Conservation (phyloP, 2,113 vertebrate genomes). For the Cisticola juncidis region DNA sequence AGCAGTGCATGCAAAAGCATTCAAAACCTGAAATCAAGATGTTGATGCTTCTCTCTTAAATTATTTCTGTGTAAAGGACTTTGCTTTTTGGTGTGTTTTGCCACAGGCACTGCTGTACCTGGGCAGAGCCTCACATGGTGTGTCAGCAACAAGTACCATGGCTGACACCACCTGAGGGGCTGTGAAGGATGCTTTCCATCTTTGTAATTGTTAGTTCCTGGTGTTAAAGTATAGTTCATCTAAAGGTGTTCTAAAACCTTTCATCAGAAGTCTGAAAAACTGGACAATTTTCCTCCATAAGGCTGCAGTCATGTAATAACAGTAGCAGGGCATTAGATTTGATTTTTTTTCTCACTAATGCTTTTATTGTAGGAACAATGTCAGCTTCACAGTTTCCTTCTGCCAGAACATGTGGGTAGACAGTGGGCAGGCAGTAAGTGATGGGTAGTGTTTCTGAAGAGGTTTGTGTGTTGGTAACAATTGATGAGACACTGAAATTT, state of each 20-base stretch:
- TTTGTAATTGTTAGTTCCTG: background rate
- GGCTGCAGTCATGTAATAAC: background rate
- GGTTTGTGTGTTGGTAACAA: background rate
- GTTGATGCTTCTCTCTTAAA: background rate
- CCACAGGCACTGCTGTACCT: background rate
- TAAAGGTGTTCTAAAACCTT: background rate
- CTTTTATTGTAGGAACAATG: background rate
- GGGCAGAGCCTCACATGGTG: background rate
- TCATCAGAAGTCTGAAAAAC: background rate
- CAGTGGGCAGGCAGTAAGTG: background rate
- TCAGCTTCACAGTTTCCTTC: background rate
- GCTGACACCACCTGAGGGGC: background rate
- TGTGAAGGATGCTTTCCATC: background rate
- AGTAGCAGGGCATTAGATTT: background rate
- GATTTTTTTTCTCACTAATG: background rate
- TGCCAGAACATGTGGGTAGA: background rate
- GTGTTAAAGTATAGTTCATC: background rate
- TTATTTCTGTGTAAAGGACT: background rate
- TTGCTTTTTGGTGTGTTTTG: background rate
- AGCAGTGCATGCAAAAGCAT: background rate
- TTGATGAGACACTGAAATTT: background rate
- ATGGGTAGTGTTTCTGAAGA: background rate
- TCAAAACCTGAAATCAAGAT: background rate
- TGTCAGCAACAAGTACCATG: background rate
- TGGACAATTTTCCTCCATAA: background rate